A percentile compares a stretch with the other conserved stretches of the same genome.
phyloP scores from a whole-genome alignment of 2,888 invertebrate species.

The Lottia gigantea region DNA sequence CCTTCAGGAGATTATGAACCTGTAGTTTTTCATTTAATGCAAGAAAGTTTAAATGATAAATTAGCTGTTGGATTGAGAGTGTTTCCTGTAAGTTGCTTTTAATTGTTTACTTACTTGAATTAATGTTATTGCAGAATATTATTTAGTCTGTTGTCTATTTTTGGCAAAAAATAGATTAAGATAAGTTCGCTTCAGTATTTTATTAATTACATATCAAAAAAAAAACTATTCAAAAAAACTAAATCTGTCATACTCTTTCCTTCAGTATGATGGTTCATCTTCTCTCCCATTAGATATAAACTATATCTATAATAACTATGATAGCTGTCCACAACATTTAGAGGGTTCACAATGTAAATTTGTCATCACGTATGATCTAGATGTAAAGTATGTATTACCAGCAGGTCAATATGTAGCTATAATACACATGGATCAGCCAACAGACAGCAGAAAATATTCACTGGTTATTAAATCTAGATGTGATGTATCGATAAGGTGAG shows the following conservation, averaged over 20 bases:
- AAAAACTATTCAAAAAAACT: too few species aligned
- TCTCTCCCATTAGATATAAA: constrained; percentile 27
- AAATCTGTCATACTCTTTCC: not conserved
- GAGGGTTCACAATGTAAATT: constrained; percentile 27
- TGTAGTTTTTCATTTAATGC: constrained; percentile 33
- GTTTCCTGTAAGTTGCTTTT: constrained; percentile 32
- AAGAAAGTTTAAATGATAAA: constrained; percentile 26
- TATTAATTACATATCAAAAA: too few species aligned
- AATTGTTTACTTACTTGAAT: too few species aligned
- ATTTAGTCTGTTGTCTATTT: too few species aligned
- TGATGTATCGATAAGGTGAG: constrained; percentile 39
- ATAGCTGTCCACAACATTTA: constrained; percentile 24
- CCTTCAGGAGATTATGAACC: constrained; percentile 17
- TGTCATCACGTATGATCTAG: constrained; percentile 74
- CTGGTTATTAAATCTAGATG: constrained; percentile 66
- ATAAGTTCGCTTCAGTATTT: too few species aligned
- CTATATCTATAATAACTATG: constrained; percentile 42
- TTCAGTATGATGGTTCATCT: not conserved
- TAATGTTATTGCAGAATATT: too few species aligned
- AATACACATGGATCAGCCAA: constrained; percentile 77
- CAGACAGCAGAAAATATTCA: constrained; percentile 79
- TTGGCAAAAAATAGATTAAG: too few species aligned
- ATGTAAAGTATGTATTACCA: constrained; percentile 80
- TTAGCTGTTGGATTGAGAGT: constrained; percentile 40
- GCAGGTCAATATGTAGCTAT: constrained; percentile 81